Evolutionary conservation across 2,113 vertebrate species (phyloP).

Genomic region (Brachypteracias leptosomus): DNA sequence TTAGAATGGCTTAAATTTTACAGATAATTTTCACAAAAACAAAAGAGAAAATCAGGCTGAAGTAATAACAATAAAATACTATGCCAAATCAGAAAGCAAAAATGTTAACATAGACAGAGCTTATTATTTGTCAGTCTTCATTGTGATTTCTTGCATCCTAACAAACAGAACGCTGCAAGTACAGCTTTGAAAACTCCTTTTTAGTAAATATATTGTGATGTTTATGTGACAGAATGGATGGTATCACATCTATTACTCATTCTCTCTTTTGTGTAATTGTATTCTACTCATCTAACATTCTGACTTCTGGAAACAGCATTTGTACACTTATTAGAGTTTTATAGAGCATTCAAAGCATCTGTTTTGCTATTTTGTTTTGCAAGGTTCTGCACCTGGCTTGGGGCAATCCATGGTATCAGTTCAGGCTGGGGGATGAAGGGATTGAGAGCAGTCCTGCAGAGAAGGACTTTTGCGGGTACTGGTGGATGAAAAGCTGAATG

Average conservation of each 20-base stretch:
- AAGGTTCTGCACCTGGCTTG: background rate
- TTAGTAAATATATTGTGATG: background rate
- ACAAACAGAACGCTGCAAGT: background rate
- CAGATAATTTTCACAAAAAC: background rate
- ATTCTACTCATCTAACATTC: background rate
- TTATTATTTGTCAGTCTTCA: background rate
- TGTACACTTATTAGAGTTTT: background rate
- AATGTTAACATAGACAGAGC: background rate
- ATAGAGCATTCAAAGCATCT: background rate
- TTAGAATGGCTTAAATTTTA: slow-evolving; percentile 20
- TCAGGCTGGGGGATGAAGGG: background rate
- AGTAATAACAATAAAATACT: background rate
- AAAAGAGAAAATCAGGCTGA: background rate
- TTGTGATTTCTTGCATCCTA: background rate
- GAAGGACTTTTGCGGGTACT: background rate
- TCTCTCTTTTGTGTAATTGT: background rate
- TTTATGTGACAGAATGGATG: background rate
- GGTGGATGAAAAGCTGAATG: background rate
- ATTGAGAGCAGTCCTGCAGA: background rate
- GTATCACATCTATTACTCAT: background rate
- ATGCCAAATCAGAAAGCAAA: background rate
- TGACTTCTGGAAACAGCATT: background rate
- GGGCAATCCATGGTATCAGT: background rate
- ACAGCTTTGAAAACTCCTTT: background rate
- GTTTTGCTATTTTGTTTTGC: background rate